These are phyloP conservation scores for Montipora foliosa DNA, from an alignment of 64 coral and sea anemone genomes.

Conservation along the genomic window DNA sequence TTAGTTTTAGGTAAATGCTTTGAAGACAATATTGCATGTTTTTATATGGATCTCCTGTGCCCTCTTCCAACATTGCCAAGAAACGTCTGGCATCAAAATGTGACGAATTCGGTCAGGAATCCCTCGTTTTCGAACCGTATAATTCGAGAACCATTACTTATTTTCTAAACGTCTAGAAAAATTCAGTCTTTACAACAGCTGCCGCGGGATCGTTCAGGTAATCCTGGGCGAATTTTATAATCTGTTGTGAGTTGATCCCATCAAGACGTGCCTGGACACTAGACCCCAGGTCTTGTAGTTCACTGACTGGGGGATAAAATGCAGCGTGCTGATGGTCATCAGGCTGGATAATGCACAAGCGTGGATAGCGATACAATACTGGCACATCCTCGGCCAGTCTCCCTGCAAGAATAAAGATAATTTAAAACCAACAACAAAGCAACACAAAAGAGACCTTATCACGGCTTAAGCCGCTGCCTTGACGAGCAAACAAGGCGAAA, in stretches of 20 bases:
- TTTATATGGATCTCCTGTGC: too few relatives aligned
- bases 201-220: constrained; percentile 66
- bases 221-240: constrained; percentile 76
- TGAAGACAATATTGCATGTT: too few relatives aligned
- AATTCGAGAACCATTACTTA: too few relatives aligned
- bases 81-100: too few relatives aligned
- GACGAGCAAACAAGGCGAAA: too few relatives aligned
- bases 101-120: too few relatives aligned
- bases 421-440: neutral
- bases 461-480: too few relatives aligned
- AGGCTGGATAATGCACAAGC: constrained; percentile 78
- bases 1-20: too few relatives aligned
- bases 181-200: constrained; percentile 81
- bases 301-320: constrained; percentile 74
- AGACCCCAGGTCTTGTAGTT: constrained; percentile 68
- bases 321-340: constrained; percentile 94
- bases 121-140: too few relatives aligned
- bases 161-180: constrained; percentile 51
- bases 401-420: neutral
- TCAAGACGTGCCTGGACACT: constrained; percentile 82
- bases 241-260: constrained; percentile 81
- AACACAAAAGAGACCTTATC: too few relatives aligned
- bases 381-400: constrained; percentile 43
- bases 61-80: too few relatives aligned
- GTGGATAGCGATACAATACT: constrained; percentile 78